Evolutionary conservation across 2,888 invertebrate genomes (phyloP).

Genomic region (Pardosa pseudoannulata): DNA sequence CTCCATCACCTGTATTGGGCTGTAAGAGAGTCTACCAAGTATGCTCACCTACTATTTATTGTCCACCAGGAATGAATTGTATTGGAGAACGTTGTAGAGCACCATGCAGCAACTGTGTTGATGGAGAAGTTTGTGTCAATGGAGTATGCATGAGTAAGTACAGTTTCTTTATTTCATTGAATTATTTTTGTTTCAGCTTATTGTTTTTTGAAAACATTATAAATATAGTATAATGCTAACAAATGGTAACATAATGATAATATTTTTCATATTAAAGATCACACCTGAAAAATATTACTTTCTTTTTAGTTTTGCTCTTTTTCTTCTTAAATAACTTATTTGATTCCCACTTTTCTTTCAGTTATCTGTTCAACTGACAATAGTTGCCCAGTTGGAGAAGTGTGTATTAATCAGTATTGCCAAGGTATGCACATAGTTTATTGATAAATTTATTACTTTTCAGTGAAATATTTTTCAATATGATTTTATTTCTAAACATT

Average conservation of each 20-base stretch:
- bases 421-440: conserved; percentile 77
- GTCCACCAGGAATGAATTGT: conserved; percentile 85
- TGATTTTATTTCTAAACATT: no score
- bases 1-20: conserved; percentile 75
- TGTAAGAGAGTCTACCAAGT: conserved; percentile 72
- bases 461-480: background rate
- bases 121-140: conserved; percentile 74
- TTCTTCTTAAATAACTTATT: no score
- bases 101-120: conserved; percentile 74
- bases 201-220: background rate
- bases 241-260: no score
- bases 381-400: conserved; percentile 92
- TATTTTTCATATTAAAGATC: no score
- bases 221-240: no score
- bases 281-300: no score
- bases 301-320: no score
- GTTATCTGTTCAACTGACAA: conserved; percentile 93
- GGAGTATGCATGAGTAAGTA: conserved; percentile 73
- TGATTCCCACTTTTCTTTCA: conserved; percentile 79
- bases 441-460: no score
- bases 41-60: conserved; percentile 81
- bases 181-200: background rate
- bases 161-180: no score
- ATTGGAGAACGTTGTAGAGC: conserved; percentile 80
- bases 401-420: conserved; percentile 86